Evolutionary conservation across 2,888 invertebrate genomes (phyloP), one percentile per base, ranked within the genome.

Genomic region (Doris montereyensis): DNA sequence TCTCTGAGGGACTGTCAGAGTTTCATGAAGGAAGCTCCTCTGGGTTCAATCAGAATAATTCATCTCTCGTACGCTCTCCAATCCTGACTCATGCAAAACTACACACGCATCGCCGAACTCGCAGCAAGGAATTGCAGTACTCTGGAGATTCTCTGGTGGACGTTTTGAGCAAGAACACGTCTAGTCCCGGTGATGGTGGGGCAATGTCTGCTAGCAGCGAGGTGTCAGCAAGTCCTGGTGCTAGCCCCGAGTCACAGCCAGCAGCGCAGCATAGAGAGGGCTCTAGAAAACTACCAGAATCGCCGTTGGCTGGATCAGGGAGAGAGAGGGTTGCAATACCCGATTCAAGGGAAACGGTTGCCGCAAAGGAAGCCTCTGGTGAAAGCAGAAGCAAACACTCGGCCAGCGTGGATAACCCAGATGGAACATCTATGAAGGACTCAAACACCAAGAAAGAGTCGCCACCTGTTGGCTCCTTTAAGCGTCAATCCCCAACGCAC

Each of bases 81-180:
- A 79, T 79, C 41, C 41, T 79, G 60, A 79, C 75, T n/a, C 79
- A 79, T 34, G 68, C 79, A 4, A 79, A 77, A 72, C 76, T 86
- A 35, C 87, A 88, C 81, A 87, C 82, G 13, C 87, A 87, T 77
- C 83, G 82, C 26, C 80, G 86, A 28, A 86, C 79, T 17, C 60
- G 72, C 2, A 78, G 76, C 52, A 78, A 62, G 57, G 80, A 81
- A 8, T 26, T 32, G n/a, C 77, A 80, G 24, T 62, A 32, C n/a
- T 70, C 73, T 58, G 57, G 24, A 8, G n/a, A n/a, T n/a, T n/a
- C n/a, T n/a, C 28, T 30, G 21, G 60, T 8, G 35, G 34, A 77
- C 21, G 78, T 78, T 58, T 57, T 65, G 68, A 84, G 83, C 28
- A 81, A 82, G 70, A n/a, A n/a, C n/a, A 84, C 83, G 58, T 82